phyloP scores from a whole-genome alignment of 2,888 invertebrate genomes.

The Nasonovia ribisnigri region DNA sequence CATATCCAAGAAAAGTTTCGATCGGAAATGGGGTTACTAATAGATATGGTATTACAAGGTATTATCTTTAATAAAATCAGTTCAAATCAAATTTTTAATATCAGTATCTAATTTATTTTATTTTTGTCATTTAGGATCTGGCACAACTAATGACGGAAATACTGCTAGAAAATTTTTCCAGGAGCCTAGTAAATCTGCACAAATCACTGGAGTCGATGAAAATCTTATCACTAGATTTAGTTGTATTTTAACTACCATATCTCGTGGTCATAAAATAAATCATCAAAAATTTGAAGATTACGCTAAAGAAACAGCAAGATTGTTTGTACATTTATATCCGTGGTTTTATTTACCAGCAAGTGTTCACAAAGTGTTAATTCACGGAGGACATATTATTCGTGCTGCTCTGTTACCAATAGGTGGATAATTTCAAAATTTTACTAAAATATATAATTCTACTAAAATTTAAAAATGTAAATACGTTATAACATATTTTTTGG shows the following conservation, averaged over 20 bases:
- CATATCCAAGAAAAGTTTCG: constrained; percentile 27
- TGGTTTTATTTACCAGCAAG: constrained; percentile 10
- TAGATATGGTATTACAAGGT: background rate
- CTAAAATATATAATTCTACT: constrained; percentile 9
- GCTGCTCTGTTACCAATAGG: constrained; percentile 20
- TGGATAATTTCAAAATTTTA: background rate
- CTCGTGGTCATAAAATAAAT: background rate
- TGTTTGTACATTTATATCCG: too few relatives aligned
- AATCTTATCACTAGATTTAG: background rate
- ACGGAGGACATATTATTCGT: constrained; percentile 13
- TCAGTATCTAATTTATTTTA: background rate
- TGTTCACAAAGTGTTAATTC: constrained; percentile 11
- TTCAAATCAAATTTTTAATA: background rate
- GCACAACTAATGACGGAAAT: background rate
- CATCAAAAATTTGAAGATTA: constrained; percentile 1
- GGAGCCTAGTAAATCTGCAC: constrained; percentile 2
- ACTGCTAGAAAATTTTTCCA: background rate
- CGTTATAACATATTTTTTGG: background rate
- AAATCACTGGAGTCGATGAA: constrained; percentile 13
- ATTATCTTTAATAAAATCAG: constrained; percentile 11
- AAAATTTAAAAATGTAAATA: background rate
- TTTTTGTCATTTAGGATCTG: constrained; percentile 16
- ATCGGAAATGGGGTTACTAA: constrained; percentile 12
- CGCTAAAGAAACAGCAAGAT: background rate
- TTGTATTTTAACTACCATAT: constrained; percentile 6